Percentiles rank a stretch among this genome's conserved stretches.
Conservation (phyloP, 92 coral and sea anemone species). For the Epizoanthus stellaris region DNA sequence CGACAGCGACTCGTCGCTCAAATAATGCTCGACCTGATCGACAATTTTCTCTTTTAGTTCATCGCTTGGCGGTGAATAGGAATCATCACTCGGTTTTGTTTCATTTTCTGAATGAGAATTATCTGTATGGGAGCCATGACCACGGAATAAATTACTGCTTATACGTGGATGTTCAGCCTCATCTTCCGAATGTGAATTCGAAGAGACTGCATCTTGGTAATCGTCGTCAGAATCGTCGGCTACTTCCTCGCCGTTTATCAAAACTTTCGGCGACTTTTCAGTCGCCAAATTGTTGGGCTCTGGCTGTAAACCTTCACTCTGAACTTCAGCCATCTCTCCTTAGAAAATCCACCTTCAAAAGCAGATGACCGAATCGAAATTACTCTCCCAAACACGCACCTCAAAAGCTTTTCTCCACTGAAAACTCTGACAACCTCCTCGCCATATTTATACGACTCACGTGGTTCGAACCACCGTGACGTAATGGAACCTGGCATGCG, state of each 20-base stretch:
- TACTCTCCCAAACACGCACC: neutral
- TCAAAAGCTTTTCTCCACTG: conserved; percentile 19
- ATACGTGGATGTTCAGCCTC: conserved; percentile 83
- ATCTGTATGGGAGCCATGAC: conserved; percentile 68
- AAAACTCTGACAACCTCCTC: conserved; percentile 12
- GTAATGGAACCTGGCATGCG: conserved; percentile 38
- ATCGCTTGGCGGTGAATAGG: conserved; percentile 90
- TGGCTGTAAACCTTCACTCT: conserved; percentile 53
- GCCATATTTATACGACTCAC: conserved; percentile 73
- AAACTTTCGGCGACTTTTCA: conserved; percentile 87
- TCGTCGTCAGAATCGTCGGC: conserved; percentile 85
- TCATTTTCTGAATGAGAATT: conserved; percentile 98
- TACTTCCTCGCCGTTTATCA: conserved; percentile 77
- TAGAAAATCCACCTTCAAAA: conserved; percentile 35
- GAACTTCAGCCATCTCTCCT: conserved; percentile 88
- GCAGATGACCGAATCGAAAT: conserved; percentile 34
- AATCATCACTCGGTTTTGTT: conserved; percentile 68
- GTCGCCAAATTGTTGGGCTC: conserved; percentile 43
- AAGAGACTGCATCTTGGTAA: conserved; percentile 71
- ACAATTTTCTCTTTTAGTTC: conserved; percentile 83
- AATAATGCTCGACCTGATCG: conserved; percentile 92
- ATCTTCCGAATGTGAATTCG: conserved; percentile 71
- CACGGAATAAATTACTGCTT: conserved; percentile 41
- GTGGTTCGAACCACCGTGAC: conserved; percentile 69
- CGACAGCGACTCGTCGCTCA: conserved; percentile 91